Base-by-base conservation (phyloP, 2,797 vertebrate species). In the Halcyon chelicuti region DNA sequence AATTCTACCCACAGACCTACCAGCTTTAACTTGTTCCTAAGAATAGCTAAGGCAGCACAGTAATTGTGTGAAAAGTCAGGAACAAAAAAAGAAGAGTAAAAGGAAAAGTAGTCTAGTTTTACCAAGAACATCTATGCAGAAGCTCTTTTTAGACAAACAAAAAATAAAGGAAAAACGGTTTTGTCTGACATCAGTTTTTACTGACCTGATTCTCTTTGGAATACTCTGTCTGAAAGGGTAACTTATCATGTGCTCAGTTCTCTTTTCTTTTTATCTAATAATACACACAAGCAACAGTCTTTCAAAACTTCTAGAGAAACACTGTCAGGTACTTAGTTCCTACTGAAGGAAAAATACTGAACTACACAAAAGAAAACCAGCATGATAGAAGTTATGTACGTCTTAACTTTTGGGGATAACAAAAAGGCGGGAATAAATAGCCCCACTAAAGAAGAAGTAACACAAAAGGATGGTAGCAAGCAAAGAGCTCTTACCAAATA, bases 401-500 rank as follows among this genome's bases (percentile, higher is more conserved):
- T 51, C 80, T 87, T 92, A 87, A 89, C 55, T 90, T 96, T 39
- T 1, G 11, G n/a, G 26, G 21, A 80, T 86, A 80, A 93, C 49
- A 94, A 86, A 95, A 83, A 84, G 46, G 29, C 51, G 91, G 75
- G 57, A 82, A 94, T 89, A 94, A 95, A 96, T 79, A 85, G 92
- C 13, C 68, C 51, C 29, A 51, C 37, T 35, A 58, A 87, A 91
- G n/a, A 57, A 3, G 23, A 47, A 79, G 26, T 16, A 74, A 67
- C 75, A 95, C 40, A 96, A 89, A 96, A 70, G 49, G 47, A 87
- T 29, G 61, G 33, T 77, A 2, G 0, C 29, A 83, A 79, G 74
- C 52, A 90, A 73, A 91, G 79, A 90, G 46, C 12, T 78, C 39
- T 78, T 78, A 39, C 1, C 66, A 72, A 58, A 66, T 14, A 93